Percentiles rank a stretch among this genome's conserved stretches.
These are phyloP conservation scores for Panopea generosa DNA, from an alignment of 2,888 invertebrate species.

Conservation along the genomic window DNA sequence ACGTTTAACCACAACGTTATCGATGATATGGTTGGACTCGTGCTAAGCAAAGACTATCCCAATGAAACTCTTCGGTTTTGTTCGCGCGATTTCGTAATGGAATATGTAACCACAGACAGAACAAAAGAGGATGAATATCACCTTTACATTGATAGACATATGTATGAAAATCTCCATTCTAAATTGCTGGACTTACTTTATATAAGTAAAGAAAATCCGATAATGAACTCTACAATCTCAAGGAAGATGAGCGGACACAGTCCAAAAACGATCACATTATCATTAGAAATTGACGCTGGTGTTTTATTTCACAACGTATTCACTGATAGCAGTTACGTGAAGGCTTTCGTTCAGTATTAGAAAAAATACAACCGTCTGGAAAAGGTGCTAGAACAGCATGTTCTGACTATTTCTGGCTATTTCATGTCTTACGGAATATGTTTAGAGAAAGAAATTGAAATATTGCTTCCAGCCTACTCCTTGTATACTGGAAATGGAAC, in stretches of 20 bases:
- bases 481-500: neutral
- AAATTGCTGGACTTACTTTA: neutral
- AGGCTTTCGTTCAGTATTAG: slow-evolving; percentile 10
- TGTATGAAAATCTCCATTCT: neutral
- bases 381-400: neutral
- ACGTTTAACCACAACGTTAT: slow-evolving; percentile 40
- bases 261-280: slow-evolving; percentile 10
- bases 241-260: slow-evolving; percentile 11
- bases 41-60: slow-evolving; percentile 32
- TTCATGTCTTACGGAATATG: slow-evolving; percentile 23
- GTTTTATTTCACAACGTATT: slow-evolving; percentile 20
- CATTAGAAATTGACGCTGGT: slow-evolving; percentile 11
- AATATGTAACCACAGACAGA: slow-evolving; percentile 25
- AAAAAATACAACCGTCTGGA: neutral
- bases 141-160: slow-evolving; percentile 23
- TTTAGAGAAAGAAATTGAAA: neutral
- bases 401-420: slow-evolving; percentile 26
- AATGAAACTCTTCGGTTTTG: slow-evolving; percentile 28
- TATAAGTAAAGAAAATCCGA: neutral
- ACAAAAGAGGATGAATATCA: slow-evolving; percentile 10
- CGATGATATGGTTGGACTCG: slow-evolving; percentile 47
- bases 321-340: slow-evolving; percentile 3
- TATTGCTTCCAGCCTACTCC: slow-evolving; percentile 14
- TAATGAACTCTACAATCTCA: neutral
- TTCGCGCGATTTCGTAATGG: slow-evolving; percentile 28